Conservation (phyloP, 2,113 vertebrate genomes). For the Dendropsophus ebraccatus region DNA sequence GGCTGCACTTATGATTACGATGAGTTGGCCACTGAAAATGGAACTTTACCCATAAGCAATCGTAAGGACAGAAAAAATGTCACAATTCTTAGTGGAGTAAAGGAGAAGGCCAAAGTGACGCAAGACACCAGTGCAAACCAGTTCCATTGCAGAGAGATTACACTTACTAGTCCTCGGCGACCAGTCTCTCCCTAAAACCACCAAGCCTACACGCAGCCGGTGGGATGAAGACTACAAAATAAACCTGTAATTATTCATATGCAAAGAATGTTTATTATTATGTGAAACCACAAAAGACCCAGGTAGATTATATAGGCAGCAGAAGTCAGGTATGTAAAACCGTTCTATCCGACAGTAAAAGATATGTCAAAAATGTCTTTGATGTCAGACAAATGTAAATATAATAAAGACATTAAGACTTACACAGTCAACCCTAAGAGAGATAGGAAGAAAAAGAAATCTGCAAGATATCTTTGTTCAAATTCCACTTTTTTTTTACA, state of each 20-base stretch:
- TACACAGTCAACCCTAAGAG: conserved; percentile 27
- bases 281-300: neutral
- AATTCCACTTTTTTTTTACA: conserved; percentile 2
- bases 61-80: too few species aligned
- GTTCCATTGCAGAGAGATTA: neutral
- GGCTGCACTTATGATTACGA: too few species aligned
- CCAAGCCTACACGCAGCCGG: neutral
- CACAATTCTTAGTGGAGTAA: too few species aligned
- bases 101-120: too few species aligned
- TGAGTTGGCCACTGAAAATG: too few species aligned
- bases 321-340: neutral
- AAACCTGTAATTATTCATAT: neutral
- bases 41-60: too few species aligned
- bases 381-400: conserved; percentile 43
- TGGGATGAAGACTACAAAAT: neutral
- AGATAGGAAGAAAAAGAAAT: neutral
- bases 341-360: conserved; percentile 28
- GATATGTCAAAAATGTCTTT: conserved; percentile 50
- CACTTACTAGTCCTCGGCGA: neutral
- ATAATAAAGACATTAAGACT: conserved; percentile 47
- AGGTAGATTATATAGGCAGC: neutral
- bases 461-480: conserved; percentile 5
- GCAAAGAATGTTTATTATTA: neutral
- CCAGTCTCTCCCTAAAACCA: neutral
- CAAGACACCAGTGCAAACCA: neutral